Evolutionary conservation across 2,888 invertebrate genomes (phyloP), one percentile per base, ranked within the genome.

Genomic region (Eledone cirrhosa): DNA sequence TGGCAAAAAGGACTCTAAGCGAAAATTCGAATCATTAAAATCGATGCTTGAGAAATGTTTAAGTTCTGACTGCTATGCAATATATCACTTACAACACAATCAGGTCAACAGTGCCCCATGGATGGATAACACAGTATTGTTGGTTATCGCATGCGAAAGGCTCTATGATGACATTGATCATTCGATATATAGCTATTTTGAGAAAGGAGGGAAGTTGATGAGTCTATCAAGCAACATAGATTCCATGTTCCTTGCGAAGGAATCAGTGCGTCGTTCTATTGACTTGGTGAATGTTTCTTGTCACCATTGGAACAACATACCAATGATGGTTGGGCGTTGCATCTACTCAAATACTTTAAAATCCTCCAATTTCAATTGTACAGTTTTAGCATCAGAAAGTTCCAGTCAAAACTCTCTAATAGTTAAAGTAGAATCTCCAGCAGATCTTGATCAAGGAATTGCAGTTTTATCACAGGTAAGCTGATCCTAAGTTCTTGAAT

Each of bases 1-100:
- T 78, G 90, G 89, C 8, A 87, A 86, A 75, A 86, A 86, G 78
- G 89, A 89, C 80, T 84, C 88, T 0, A 79, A 80, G 19, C 78
- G 87, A 77, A 85, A 85, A 77, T 90, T 88, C 83, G 83, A 87
- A 19, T 82, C 81, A 22, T 83, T 88, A 8, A 85, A 83, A 72
- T 67, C 77, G 24, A 82, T 86, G 1, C 76, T 90, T 14, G 82
- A 85, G 53, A 83, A 86, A 77, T 88, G 88, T 79, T 69, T 90
- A 7, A 86, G 88, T 79, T 80, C 81, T 4, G 87, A 88, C 8
- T 81, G 86, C 22, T 90, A 90, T 82, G 85, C 87, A 3, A 81
- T 90, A 13, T 90, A 90, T 80, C 87, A 89, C 74, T 82, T 90
- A 47, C 87, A 86, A 74, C 87, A 88, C 80, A 88, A 88, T 8